Evolutionary conservation across 2,888 invertebrate species (phyloP).

Genomic region (Gasteruption jaculator): DNA sequence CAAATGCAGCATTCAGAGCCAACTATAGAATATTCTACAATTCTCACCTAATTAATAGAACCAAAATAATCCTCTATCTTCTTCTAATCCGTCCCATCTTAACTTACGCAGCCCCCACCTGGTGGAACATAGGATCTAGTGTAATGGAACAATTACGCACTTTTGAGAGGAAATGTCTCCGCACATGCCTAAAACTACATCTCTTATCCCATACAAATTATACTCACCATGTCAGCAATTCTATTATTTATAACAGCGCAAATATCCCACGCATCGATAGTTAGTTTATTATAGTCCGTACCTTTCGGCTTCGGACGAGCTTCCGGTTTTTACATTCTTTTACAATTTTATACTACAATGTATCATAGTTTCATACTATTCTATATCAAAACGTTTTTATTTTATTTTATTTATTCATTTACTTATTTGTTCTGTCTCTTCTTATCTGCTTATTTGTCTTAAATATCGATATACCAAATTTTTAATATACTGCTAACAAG

Average conservation of each 20-base stretch:
- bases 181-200: background rate
- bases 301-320: no score
- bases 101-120: slow-evolving; percentile 5
- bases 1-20: background rate
- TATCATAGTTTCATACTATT: no score
- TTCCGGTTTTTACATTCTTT: no score
- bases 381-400: no score
- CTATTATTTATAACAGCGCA: background rate
- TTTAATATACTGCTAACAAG: no score
- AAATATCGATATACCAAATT: no score
- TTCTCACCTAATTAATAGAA: background rate
- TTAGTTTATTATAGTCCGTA: no score
- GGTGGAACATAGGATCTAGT: slow-evolving; percentile 6
- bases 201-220: background rate
- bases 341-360: no score
- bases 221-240: background rate
- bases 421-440: no score
- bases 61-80: slow-evolving; percentile 10
- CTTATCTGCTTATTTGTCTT: no score
- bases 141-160: slow-evolving; percentile 1
- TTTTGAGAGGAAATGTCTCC: slow-evolving; percentile 8
- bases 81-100: slow-evolving; percentile 4
- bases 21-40: slow-evolving; percentile 4
- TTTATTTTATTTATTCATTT: no score
- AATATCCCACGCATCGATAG: slow-evolving; percentile 6